A percentile compares a stretch with the other conserved stretches of the same genome.
Conservation (phyloP, 2,888 invertebrate species). For the Dynastes maya region DNA sequence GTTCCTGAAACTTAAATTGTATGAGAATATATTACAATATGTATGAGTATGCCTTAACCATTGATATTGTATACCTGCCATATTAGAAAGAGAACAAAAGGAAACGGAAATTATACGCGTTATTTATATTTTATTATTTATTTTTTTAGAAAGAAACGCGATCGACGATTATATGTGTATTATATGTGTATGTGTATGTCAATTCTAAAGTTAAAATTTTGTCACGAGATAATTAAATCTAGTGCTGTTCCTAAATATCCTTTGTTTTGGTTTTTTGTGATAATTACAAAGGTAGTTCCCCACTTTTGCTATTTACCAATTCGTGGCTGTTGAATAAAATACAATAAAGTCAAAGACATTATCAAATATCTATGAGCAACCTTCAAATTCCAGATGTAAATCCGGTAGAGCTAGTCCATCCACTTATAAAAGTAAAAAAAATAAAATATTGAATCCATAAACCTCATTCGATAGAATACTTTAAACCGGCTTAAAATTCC, state of each 20-base stretch:
- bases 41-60: conserved; percentile 53
- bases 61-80: conserved; percentile 50
- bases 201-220: conserved; percentile 37
- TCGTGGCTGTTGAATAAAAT: conserved; percentile 22
- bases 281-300: neutral
- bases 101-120: conserved; percentile 32
- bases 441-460: neutral
- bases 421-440: conserved; percentile 16
- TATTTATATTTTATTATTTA: conserved; percentile 46
- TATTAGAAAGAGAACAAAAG: conserved; percentile 39
- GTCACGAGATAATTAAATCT: conserved; percentile 13
- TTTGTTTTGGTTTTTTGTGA: conserved; percentile 14
- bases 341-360: conserved; percentile 10
- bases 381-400: conserved; percentile 15
- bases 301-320: neutral
- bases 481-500: too few species aligned
- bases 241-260: conserved; percentile 2
- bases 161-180: conserved; percentile 19
- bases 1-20: conserved; percentile 39
- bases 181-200: conserved; percentile 31
- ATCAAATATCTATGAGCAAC: conserved; percentile 27
- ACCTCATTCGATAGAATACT: too few species aligned
- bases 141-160: conserved; percentile 42
- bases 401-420: neutral
- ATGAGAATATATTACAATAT: conserved; percentile 38